phyloP scores from a whole-genome alignment of 2,888 invertebrate species.

The Ectropis crepuscularia region DNA sequence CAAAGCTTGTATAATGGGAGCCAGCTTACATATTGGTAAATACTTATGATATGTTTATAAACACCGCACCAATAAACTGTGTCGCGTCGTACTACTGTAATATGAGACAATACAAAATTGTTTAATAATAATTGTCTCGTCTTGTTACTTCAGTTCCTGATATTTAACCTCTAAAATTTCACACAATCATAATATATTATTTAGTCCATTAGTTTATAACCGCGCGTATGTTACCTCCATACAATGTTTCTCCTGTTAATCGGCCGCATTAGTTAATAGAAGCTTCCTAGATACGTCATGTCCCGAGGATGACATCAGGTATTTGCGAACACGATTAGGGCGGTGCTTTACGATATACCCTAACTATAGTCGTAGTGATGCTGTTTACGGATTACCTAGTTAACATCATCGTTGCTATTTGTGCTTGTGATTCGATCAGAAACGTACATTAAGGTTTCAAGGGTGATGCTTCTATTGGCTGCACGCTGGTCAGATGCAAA shows the following conservation, averaged over 20 bases:
- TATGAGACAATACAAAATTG: too few species aligned
- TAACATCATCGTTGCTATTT: not conserved
- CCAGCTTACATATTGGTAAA: too few species aligned
- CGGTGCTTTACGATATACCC: constrained; percentile 12
- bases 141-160: too few species aligned
- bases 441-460: not conserved
- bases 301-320: constrained; percentile 29
- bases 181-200: not conserved
- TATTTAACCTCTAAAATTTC: too few species aligned
- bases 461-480: too few species aligned
- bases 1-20: too few species aligned
- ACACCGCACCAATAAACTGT: too few species aligned
- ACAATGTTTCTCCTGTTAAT: constrained; percentile 14
- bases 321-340: constrained; percentile 32
- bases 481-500: too few species aligned
- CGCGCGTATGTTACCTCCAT: not conserved
- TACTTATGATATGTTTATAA: too few species aligned
- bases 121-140: too few species aligned
- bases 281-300: constrained; percentile 28
- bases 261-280: constrained; percentile 27
- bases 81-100: too few species aligned
- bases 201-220: not conserved
- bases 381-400: constrained; percentile 4
- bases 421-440: not conserved
- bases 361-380: not conserved